A percentile compares a stretch with the other conserved stretches of the same genome.
phyloP scores from a whole-genome alignment of 2,113 vertebrate genomes.

The Scophthalmus maximus region DNA sequence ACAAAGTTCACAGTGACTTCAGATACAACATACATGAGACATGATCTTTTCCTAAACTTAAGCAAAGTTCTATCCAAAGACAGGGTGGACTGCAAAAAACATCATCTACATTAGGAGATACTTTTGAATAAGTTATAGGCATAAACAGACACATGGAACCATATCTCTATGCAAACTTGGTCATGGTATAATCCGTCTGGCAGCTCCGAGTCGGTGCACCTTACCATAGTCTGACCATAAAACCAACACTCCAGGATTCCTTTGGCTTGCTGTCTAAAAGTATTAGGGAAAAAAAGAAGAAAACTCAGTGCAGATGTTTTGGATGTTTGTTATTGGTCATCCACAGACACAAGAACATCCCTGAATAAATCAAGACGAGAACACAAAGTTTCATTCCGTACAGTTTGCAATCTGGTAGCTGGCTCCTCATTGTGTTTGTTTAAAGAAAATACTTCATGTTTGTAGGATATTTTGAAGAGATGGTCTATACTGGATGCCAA shows the following conservation, averaged over 20 bases:
- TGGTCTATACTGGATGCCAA: constrained; percentile 39
- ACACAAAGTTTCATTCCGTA: constrained; percentile 51
- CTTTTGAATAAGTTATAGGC: too few species aligned
- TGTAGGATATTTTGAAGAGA: constrained; percentile 58
- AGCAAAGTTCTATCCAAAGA: too few species aligned
- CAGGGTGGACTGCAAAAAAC: too few species aligned
- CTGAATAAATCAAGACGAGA: constrained; percentile 64
- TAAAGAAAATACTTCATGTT: constrained; percentile 58
- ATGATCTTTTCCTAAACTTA: too few species aligned
- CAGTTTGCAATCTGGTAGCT: constrained; percentile 47
- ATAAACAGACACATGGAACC: too few species aligned
- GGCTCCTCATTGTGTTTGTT: constrained; percentile 60
- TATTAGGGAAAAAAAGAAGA: too few species aligned
- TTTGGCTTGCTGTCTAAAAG: constrained; percentile 7
- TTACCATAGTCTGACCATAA: constrained; percentile 22
- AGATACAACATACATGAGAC: too few species aligned
- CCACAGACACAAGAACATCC: constrained; percentile 60
- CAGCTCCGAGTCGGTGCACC: too few species aligned
- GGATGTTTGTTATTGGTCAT: constrained; percentile 59
- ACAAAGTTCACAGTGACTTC: too few species aligned
- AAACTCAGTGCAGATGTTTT: constrained; percentile 50
- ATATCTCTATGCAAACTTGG: too few species aligned
- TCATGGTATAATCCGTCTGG: too few species aligned
- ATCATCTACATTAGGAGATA: too few species aligned
- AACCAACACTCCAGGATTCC: neutral